phyloP scores from a whole-genome alignment of 2,888 invertebrate genomes.

The Drosophila maculinotata region DNA sequence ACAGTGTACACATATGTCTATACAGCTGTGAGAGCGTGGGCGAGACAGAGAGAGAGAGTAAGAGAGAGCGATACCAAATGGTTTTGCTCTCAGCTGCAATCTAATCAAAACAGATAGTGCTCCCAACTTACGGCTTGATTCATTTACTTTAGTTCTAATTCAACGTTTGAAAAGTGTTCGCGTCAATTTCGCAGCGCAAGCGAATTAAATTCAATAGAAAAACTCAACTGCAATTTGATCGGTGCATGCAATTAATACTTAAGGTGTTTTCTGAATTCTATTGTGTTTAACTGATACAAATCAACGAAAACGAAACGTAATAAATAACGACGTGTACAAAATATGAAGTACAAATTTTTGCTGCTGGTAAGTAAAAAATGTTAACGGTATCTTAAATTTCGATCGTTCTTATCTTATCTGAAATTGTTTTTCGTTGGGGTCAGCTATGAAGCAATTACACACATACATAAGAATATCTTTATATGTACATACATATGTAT shows the following conservation, averaged over 20 bases:
- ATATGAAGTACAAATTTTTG: constrained; percentile 66
- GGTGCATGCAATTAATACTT: constrained; percentile 23
- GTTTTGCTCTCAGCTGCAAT: constrained; percentile 55
- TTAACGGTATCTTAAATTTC: constrained; percentile 34
- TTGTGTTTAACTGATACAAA: constrained; percentile 12
- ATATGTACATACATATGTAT: background rate
- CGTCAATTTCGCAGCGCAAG: constrained; percentile 13
- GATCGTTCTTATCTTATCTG: constrained; percentile 68
- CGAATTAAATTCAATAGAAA: constrained; percentile 17
- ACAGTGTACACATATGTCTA: background rate
- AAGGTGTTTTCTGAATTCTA: constrained; percentile 32
- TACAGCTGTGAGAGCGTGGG: constrained; percentile 46
- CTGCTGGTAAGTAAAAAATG: constrained; percentile 69
- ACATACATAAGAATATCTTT: constrained; percentile 1
- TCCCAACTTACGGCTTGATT: constrained; percentile 57
- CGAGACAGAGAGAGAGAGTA: background rate
- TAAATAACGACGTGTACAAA: constrained; percentile 30
- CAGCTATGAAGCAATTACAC: constrained; percentile 30
- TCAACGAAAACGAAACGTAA: constrained; percentile 7
- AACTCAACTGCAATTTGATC: constrained; percentile 15
- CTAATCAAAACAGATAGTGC: constrained; percentile 78
- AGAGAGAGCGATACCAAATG: background rate
- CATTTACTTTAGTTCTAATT: constrained; percentile 59
- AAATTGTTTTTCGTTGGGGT: constrained; percentile 41
- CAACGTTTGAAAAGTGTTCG: constrained; percentile 31